Conservation (phyloP, 2,888 invertebrate species). For the Scaptomyza caliginosa region DNA sequence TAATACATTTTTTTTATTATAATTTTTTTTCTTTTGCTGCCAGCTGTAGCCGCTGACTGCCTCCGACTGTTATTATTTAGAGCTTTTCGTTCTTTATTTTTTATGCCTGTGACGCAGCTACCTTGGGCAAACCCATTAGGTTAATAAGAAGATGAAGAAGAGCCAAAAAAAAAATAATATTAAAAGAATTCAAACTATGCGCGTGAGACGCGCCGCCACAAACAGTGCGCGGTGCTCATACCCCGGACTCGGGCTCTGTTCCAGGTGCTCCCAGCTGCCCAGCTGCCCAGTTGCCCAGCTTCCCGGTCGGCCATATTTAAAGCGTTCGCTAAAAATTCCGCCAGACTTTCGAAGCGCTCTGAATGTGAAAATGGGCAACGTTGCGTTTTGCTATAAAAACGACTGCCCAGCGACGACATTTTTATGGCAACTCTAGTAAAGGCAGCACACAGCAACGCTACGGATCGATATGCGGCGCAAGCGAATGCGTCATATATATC, state of each 20-base stretch:
- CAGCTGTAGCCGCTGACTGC: slow-evolving; percentile 33
- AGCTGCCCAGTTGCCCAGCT: neutral
- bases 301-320: slow-evolving; percentile 68
- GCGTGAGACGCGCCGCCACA: slow-evolving; percentile 74
- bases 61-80: slow-evolving; percentile 58
- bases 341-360: slow-evolving; percentile 39
- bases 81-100: slow-evolving; percentile 5
- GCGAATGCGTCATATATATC: slow-evolving; percentile 9
- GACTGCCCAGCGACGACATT: slow-evolving; percentile 62
- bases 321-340: slow-evolving; percentile 67
- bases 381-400: slow-evolving; percentile 70
- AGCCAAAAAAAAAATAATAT: slow-evolving; percentile 1
- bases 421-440: slow-evolving; percentile 66
- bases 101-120: slow-evolving; percentile 28
- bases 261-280: slow-evolving; percentile 35
- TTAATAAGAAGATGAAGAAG: slow-evolving; percentile 68
- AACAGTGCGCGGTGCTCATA: slow-evolving; percentile 58
- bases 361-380: slow-evolving; percentile 71
- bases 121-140: slow-evolving; percentile 74
- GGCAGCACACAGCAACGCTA: slow-evolving; percentile 42
- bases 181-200: slow-evolving; percentile 65
- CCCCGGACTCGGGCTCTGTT: neutral
- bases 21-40: no score
- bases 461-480: slow-evolving; percentile 61
- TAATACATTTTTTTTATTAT: slow-evolving; percentile 72